Conservation (phyloP, 1,140 invertebrate genomes). For the Drosophila orosa region DNA sequence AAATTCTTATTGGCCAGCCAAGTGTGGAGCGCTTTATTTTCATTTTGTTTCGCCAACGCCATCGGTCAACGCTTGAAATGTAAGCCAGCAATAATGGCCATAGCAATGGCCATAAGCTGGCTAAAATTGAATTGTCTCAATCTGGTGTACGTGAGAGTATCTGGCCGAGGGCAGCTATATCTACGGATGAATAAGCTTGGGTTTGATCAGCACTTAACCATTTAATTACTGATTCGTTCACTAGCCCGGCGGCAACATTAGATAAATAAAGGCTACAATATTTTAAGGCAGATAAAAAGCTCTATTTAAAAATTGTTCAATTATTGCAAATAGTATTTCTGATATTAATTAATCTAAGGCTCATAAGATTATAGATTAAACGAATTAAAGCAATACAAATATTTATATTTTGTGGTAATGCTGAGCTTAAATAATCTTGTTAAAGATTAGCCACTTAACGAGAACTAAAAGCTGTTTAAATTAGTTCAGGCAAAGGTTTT, state of each 20-base stretch:
- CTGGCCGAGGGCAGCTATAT: constrained; percentile 20
- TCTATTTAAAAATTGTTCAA: too few relatives aligned
- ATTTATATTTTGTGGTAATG: not conserved
- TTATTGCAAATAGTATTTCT: too few relatives aligned
- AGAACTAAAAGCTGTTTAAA: not conserved
- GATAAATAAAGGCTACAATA: not conserved
- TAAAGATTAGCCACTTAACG: not conserved
- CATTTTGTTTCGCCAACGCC: constrained; percentile 43
- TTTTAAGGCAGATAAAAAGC: not conserved
- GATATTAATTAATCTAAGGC: too few relatives aligned
- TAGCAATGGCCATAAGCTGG: constrained; percentile 53
- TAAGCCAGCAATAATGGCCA: constrained; percentile 48
- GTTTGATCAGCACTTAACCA: constrained; percentile 24
- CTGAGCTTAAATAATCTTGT: not conserved
- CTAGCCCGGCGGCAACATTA: constrained; percentile 10
- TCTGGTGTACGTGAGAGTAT: constrained; percentile 43
- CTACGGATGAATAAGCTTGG: constrained; percentile 36
- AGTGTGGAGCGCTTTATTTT: constrained; percentile 53
- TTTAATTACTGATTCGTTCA: constrained; percentile 40
- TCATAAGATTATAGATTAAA: not conserved
- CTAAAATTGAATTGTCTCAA: constrained; percentile 59
- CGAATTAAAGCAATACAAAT: not conserved
- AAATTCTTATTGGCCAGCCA: constrained; percentile 48
- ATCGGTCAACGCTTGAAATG: constrained; percentile 54
- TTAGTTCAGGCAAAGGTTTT: not conserved